These are phyloP conservation scores for Rhinella marina DNA, from an alignment of 2,797 vertebrate species.

Conservation along the genomic window DNA sequence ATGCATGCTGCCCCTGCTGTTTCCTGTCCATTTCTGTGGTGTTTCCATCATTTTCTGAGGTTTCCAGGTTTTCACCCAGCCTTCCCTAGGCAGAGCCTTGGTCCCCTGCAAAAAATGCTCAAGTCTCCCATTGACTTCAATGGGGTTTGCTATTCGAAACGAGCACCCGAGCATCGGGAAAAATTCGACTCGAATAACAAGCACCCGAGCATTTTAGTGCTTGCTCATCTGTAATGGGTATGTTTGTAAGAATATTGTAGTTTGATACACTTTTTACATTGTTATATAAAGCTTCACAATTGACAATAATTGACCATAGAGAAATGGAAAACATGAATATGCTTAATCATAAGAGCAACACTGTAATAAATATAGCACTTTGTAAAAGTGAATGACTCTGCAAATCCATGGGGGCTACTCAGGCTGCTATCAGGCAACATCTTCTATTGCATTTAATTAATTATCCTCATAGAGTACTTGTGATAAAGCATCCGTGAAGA, in stretches of 20 bases:
- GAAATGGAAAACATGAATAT: not conserved
- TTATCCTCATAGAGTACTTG: constrained; percentile 37
- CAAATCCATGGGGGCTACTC: constrained; percentile 35
- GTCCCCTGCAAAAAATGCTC: too few species aligned
- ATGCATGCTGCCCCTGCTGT: too few species aligned
- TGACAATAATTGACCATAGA: not conserved
- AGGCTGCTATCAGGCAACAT: constrained; percentile 46
- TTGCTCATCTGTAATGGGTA: not conserved
- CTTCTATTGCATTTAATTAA: constrained; percentile 46
- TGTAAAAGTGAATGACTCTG: constrained; percentile 24
- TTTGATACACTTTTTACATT: not conserved
- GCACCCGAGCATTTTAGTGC: too few species aligned
- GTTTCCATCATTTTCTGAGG: too few species aligned
- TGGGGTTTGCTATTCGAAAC: too few species aligned
- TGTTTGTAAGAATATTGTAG: not conserved
- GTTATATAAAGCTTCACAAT: not conserved
- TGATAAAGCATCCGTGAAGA: constrained; percentile 49
- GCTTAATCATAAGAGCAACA: constrained; percentile 10
- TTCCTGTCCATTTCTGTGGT: too few species aligned
- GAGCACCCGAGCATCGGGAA: too few species aligned
- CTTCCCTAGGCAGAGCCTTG: too few species aligned
- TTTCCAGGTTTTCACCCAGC: too few species aligned
- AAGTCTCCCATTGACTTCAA: too few species aligned
- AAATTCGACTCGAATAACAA: too few species aligned
- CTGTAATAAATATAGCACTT: constrained; percentile 7